phyloP scores from a whole-genome alignment of 2,888 invertebrate species.

The Creontiades dilutus region DNA sequence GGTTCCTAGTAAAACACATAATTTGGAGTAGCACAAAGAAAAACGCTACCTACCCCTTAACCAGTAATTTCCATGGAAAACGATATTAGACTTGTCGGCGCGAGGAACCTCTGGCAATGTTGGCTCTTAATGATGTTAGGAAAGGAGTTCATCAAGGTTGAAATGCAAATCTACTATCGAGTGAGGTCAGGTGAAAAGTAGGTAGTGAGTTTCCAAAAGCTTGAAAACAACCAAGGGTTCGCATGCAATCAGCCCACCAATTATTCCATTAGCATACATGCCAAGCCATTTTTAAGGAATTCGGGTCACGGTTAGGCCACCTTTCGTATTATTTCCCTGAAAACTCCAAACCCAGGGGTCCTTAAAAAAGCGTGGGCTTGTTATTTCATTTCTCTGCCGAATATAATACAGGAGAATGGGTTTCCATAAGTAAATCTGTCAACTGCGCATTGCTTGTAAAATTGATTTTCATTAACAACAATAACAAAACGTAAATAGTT shows the following conservation, averaged over 20 bases:
- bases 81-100: not conserved
- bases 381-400: too few species aligned
- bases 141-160: not conserved
- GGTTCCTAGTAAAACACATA: too few species aligned
- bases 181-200: conserved; percentile 7
- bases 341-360: not conserved
- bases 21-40: not conserved
- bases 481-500: too few species aligned
- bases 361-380: too few species aligned
- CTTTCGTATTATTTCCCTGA: not conserved
- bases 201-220: not conserved
- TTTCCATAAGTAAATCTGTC: too few species aligned
- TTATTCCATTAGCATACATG: conserved; percentile 21
- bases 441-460: too few species aligned
- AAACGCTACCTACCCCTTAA: not conserved
- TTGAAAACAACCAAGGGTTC: not conserved
- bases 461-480: too few species aligned
- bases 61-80: not conserved
- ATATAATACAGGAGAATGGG: too few species aligned
- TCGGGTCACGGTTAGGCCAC: not conserved
- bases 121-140: not conserved
- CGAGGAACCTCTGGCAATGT: not conserved
- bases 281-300: not conserved
- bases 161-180: not conserved
- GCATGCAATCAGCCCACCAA: conserved; percentile 15